Evolutionary conservation across 2,113 vertebrate species (phyloP), one percentile per base, ranked within the genome.

Genomic region (Muntiacus muntjak): DNA sequence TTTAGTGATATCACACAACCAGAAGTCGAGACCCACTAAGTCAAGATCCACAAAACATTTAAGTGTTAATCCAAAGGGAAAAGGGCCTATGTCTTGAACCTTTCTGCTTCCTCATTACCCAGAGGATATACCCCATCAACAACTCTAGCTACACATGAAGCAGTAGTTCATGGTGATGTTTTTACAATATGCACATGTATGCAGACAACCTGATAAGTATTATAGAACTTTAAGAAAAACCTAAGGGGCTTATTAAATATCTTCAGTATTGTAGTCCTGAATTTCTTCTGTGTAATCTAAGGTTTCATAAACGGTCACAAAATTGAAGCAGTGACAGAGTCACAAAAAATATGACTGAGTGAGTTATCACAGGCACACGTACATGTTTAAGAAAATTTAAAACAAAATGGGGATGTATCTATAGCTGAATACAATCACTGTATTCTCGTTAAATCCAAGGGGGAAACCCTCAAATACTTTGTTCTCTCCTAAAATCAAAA

Each of bases 231-330:
- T n/a, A 52, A 50, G 64, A 71, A 95, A 91, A 79, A 76, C 40
- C 26, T 40, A 94, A 95, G 4, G 33, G 33, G 13, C 15, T 90
- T 92, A 5, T 85, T 67, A 87, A 36, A 25, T 93, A 92, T 21
- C 67, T 88, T 95, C 30, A 82, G n/a, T 87, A 90, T 58, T 25
- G 36, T 74, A 55, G 26, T 52, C 21, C 36, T 58, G n/a, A 88
- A 85, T 74, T 89, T 93, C 79, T 96, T 52, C 71, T 78, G 7
- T 78, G 30, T 47, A 58, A 95, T 17, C 28, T 87, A 40, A 85
- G 7, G 30, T 85, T 97, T 93, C 36, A 93, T 55, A 86, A 95
- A 30, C 28, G 25, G 93, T 17, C 79, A 95, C 17, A 93, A 95
- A 96, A 92, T 11, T 91, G 47, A 92, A 93, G 23, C 36, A 76